These are phyloP conservation scores for Rhabdomys pumilio DNA, from an alignment of 2,797 vertebrate species.

Conservation along the genomic window DNA sequence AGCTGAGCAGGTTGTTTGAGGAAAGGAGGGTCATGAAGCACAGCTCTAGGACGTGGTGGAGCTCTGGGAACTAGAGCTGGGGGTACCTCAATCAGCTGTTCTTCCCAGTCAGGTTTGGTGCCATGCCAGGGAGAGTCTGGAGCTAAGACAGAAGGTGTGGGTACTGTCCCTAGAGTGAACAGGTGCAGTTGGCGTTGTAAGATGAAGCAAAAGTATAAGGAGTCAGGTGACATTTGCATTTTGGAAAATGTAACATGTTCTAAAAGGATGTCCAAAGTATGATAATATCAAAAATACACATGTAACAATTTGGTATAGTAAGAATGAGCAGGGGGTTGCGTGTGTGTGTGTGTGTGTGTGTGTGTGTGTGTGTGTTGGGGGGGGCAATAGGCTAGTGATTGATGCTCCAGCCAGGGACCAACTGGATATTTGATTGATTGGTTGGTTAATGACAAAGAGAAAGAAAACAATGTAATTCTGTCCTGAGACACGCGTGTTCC, in stretches of 20 bases:
- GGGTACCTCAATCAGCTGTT: neutral
- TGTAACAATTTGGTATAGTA: neutral
- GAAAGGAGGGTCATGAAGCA: neutral
- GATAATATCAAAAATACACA: neutral
- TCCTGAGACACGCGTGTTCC: neutral
- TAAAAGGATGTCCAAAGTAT: too few relatives aligned
- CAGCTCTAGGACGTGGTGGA: too few relatives aligned
- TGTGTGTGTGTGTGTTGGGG: too few relatives aligned
- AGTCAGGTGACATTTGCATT: conserved; percentile 19
- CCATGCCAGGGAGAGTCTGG: neutral
- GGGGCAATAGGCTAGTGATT: neutral
- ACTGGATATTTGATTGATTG: neutral
- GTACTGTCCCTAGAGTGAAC: neutral
- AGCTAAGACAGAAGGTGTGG: neutral
- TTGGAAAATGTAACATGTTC: neutral
- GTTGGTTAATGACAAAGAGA: neutral
- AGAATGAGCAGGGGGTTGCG: neutral
- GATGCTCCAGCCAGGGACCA: neutral
- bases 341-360: too few relatives aligned
- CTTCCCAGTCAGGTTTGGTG: neutral
- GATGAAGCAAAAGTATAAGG: neutral
- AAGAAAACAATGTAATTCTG: conserved; percentile 6
- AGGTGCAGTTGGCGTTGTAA: neutral
- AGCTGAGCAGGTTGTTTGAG: neutral
- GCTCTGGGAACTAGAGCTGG: neutral